phyloP scores from a whole-genome alignment of 1,140 invertebrate genomes.

The Drosophila sulfurigaster region DNA sequence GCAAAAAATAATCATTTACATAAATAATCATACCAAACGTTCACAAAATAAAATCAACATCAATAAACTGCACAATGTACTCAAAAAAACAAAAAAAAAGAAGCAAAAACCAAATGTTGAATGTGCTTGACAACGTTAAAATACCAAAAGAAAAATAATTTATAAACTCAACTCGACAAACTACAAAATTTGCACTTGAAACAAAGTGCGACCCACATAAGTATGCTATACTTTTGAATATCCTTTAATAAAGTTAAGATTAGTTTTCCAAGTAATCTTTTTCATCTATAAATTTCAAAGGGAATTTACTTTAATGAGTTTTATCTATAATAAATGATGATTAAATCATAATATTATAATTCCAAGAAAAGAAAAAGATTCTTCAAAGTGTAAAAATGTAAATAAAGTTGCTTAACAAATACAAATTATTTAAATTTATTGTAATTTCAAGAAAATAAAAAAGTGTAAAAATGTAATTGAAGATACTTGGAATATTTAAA shows the following conservation, averaged over 20 bases:
- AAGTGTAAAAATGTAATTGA: too few species aligned
- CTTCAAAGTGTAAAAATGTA: too few species aligned
- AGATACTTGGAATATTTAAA: too few species aligned
- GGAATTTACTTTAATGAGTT: too few species aligned
- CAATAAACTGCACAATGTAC: slow-evolving; percentile 56
- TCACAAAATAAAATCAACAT: slow-evolving; percentile 64
- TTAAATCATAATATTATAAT: too few species aligned
- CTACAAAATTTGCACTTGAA: not conserved
- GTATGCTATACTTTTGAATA: not conserved
- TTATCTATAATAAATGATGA: too few species aligned
- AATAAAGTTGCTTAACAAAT: too few species aligned
- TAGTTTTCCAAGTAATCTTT: too few species aligned
- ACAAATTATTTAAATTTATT: too few species aligned
- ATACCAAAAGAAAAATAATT: slow-evolving; percentile 12
- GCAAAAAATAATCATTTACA: slow-evolving; percentile 63
- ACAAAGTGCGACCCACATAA: not conserved
- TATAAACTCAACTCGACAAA: not conserved
- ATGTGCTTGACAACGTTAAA: slow-evolving; percentile 34
- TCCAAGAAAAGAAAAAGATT: too few species aligned
- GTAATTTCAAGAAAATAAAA: too few species aligned
- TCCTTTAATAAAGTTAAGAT: not conserved
- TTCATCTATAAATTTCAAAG: too few species aligned
- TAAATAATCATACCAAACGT: slow-evolving; percentile 66
- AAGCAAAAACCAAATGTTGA: slow-evolving; percentile 26
- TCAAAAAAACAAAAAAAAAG: slow-evolving; percentile 46